Evolutionary conservation across 2,888 invertebrate genomes (phyloP), one percentile per base, ranked within the genome.

Genomic region (Andrena dorsata): DNA sequence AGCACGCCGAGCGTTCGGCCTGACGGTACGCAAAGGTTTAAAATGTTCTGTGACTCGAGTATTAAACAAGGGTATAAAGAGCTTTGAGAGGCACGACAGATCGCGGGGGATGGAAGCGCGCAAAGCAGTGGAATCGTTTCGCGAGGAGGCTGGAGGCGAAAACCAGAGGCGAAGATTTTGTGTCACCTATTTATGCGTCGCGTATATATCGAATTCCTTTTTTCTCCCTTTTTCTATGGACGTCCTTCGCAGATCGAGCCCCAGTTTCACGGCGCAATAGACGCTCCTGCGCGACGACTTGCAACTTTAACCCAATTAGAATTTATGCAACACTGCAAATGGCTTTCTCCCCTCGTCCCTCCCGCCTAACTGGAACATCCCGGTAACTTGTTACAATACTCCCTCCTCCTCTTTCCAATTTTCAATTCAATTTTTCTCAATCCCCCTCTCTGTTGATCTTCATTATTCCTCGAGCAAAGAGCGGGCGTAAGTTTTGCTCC

Each of bases 221-320:
- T 70, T 41, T 41, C 32, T 28, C 26, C 28, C n/a, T 30, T 65
- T 28, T 71, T 80, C 76, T 76, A 81, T 61, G 64, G 65, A 8
- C 64, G 76, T 81, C 69, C 82, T 76, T 72, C 72, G 69, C 16
- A 28, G 26, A 76, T 69, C 63, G 72, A 81, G 81, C 58, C 76
- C 81, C 82, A 81, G 58, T 82, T 82, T 69, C 68, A 53, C 51
- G 26, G 60, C 68, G 72, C 51, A 61, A 75, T 66, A 75, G 32
- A 71, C 49, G 70, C 65, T 63, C 56, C 69, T 65, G 53, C 32
- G 23, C 51, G 23, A 13, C 41, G 64, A 74, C 82, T 76, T 47
- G 72, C 8, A 53, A 69, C 28, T 82, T 76, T 69, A 72, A 81
- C 81, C 81, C 73, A 82, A 82, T 82, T 81, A 70, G 47, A 76